These are phyloP conservation scores for Microhierax caerulescens DNA, from an alignment of 2,797 vertebrate genomes.

Conservation along the genomic window DNA sequence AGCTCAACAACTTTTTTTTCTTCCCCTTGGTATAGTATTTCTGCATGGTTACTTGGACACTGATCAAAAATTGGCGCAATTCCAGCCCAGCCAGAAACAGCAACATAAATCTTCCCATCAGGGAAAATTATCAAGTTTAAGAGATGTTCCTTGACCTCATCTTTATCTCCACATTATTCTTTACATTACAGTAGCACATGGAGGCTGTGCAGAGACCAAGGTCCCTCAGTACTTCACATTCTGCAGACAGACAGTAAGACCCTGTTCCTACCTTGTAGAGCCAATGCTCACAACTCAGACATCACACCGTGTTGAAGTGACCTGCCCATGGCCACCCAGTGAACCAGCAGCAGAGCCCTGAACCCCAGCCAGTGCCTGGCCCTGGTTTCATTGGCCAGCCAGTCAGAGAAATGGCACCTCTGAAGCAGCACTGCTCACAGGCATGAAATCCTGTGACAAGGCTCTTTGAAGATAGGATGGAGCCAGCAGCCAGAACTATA, in stretches of 20 bases:
- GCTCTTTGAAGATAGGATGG: neutral
- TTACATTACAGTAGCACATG: neutral
- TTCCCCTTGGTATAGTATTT: neutral
- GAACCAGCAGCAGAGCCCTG: neutral
- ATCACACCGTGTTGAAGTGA: fast-evolving
- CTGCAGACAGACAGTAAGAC: neutral
- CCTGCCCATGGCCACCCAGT: neutral
- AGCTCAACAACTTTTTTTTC: neutral
- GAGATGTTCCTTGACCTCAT: slow-evolving; percentile 6
- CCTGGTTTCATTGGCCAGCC: fast-evolving
- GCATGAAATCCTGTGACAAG: neutral
- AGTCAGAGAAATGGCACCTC: neutral
- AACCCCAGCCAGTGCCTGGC: neutral
- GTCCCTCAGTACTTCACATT: neutral
- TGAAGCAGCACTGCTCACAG: neutral
- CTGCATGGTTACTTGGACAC: neutral
- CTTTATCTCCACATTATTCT: neutral
- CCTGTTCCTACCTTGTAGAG: neutral
- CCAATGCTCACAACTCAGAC: neutral
- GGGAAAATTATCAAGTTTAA: slow-evolving; percentile 13
- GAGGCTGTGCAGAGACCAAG: neutral
- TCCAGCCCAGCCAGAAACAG: neutral
- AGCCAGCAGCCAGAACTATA: neutral
- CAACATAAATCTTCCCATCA: neutral
- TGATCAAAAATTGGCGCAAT: neutral